Conservation (phyloP, 1,140 invertebrate genomes). For the Macrotrachela quadricornifera region DNA sequence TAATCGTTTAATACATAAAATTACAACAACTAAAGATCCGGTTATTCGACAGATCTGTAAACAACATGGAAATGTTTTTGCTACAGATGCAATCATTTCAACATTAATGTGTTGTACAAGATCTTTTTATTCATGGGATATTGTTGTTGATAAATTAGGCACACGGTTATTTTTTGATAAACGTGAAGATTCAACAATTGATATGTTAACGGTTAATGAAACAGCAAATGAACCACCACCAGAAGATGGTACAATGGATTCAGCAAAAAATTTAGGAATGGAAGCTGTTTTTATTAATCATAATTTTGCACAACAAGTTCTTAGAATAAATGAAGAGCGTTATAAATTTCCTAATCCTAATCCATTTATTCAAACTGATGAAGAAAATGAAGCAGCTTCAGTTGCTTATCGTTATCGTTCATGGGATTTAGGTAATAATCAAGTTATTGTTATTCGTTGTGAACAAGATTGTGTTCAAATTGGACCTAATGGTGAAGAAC, state of each 20-base stretch:
- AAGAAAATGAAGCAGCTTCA: constrained; percentile 60
- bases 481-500: constrained; percentile 64
- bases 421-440: constrained; percentile 79
- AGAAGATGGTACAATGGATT: constrained; percentile 82
- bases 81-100: constrained; percentile 86
- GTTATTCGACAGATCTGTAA: constrained; percentile 64
- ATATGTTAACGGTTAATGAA: constrained; percentile 84
- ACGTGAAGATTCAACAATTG: constrained; percentile 86
- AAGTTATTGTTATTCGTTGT: constrained; percentile 70
- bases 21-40: constrained; percentile 94
- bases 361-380: constrained; percentile 67
- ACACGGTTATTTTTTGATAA: constrained; percentile 97
- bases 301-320: constrained; percentile 92
- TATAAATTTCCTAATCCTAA: constrained; percentile 73
- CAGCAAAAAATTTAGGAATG: constrained; percentile 71
- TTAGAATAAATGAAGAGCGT: constrained; percentile 51
- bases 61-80: constrained; percentile 78
- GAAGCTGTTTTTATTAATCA: constrained; percentile 99
- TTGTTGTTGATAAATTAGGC: constrained; percentile 85
- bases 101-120: constrained; percentile 95
- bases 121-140: constrained; percentile 96
- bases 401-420: constrained; percentile 89
- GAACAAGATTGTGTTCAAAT: constrained; percentile 85
- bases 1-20: constrained; percentile 87
- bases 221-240: constrained; percentile 89